These are phyloP conservation scores for Strix uralensis DNA, from an alignment of 2,113 vertebrate genomes.

Conservation along the genomic window DNA sequence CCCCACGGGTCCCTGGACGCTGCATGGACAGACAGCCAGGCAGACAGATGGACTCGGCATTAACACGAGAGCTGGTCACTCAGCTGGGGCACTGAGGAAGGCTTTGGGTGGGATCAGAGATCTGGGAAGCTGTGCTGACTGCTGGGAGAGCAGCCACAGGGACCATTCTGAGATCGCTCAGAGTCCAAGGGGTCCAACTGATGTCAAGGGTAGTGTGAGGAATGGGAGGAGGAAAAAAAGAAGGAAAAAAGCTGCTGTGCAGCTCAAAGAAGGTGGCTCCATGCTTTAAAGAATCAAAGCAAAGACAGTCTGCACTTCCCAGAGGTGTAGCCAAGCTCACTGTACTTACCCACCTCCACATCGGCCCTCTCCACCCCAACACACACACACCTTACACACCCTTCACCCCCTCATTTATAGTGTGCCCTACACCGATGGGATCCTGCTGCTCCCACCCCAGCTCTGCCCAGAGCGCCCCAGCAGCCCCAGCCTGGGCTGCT, in stretches of 20 bases:
- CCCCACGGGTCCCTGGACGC: neutral
- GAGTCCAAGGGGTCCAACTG: neutral
- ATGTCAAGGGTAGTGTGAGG: neutral
- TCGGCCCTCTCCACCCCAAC: neutral
- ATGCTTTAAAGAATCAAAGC: neutral
- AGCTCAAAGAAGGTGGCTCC: neutral
- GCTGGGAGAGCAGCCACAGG: neutral
- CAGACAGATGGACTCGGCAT: neutral
- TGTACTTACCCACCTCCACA: rapidly evolving
- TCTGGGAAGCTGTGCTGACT: neutral
- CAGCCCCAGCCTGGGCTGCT: neutral
- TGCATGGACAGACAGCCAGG: neutral
- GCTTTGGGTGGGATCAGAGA: neutral
- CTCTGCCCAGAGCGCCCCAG: neutral
- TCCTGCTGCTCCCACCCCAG: neutral
- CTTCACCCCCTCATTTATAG: neutral
- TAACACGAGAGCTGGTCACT: neutral
- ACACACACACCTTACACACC: rapidly evolving
- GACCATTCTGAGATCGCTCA: rapidly evolving
- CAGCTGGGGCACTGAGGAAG: neutral
- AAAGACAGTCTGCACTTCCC: neutral
- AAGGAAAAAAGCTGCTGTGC: neutral
- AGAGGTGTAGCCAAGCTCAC: neutral
- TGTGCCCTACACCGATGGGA: rapidly evolving
- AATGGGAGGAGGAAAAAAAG: rapidly evolving